Conservation (phyloP, 2,888 invertebrate species). For the Cataglyphis altisquamis region DNA sequence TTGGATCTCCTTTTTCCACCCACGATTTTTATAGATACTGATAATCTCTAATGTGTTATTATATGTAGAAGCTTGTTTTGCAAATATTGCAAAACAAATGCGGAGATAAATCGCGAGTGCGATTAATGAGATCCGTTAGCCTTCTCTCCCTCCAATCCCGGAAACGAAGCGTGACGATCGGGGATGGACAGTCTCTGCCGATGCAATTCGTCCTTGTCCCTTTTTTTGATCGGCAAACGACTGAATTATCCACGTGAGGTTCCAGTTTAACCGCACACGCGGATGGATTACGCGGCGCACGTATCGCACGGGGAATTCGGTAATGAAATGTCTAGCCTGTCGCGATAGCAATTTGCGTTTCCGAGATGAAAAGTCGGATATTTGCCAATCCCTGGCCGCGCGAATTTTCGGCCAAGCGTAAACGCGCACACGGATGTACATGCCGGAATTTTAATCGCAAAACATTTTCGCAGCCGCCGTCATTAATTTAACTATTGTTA, state of each 20-base stretch:
- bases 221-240: constrained; percentile 51
- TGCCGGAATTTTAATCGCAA: constrained; percentile 52
- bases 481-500: constrained; percentile 55
- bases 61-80: neutral
- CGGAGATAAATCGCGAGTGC: constrained; percentile 26
- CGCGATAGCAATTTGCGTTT: constrained; percentile 51
- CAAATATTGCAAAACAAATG: constrained; percentile 26
- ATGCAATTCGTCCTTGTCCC: constrained; percentile 39
- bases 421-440: constrained; percentile 35
- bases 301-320: constrained; percentile 47
- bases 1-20: neutral
- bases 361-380: constrained; percentile 53
- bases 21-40: neutral
- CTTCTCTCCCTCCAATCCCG: neutral
- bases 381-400: constrained; percentile 18
- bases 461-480: constrained; percentile 52
- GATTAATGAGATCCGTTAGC: constrained; percentile 21
- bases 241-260: constrained; percentile 49
- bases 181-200: constrained; percentile 2
- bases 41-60: neutral
- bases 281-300: constrained; percentile 51
- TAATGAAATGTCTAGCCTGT: constrained; percentile 57
- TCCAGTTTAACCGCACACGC: constrained; percentile 58
- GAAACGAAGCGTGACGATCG: constrained; percentile 50
- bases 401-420: constrained; percentile 36